Percentiles rank a stretch among this genome's conserved stretches.
Conservation (phyloP, 1,140 invertebrate genomes). For the Eubasilissa regina region DNA sequence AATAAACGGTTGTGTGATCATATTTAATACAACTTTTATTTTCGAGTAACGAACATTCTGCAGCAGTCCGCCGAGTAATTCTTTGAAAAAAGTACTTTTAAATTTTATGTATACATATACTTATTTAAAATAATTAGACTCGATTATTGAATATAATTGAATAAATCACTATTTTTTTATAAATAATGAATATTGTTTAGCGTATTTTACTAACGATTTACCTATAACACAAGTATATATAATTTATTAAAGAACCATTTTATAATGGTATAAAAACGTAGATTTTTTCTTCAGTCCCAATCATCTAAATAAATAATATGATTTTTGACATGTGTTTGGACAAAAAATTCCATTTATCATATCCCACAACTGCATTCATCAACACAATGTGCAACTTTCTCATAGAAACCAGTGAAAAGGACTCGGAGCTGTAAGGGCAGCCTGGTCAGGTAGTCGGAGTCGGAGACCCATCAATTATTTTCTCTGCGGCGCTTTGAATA, state of each 20-base stretch:
- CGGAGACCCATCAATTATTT: constrained; percentile 34
- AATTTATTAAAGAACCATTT: not conserved
- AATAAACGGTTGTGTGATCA: too few species aligned
- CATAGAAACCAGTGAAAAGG: constrained; percentile 19
- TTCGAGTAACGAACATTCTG: too few species aligned
- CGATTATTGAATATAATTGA: too few species aligned
- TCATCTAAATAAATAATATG: constrained; percentile 13
- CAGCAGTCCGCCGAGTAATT: too few species aligned
- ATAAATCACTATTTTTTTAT: too few species aligned
- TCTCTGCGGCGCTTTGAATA: constrained; percentile 29
- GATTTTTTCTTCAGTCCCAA: not conserved
- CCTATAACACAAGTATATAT: not conserved
- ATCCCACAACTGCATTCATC: constrained; percentile 11
- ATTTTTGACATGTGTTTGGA: constrained; percentile 30
- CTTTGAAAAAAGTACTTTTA: too few species aligned
- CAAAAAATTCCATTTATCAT: constrained; percentile 36
- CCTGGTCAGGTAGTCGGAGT: constrained; percentile 28
- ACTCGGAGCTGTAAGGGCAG: not conserved
- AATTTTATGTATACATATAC: too few species aligned
- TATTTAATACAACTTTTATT: too few species aligned
- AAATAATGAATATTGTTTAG: too few species aligned
- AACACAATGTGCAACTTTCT: not conserved
- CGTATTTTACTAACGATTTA: too few species aligned
- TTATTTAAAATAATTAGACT: too few species aligned
- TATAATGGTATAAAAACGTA: not conserved